Conservation (phyloP, 2,797 vertebrate species). For the Muraenolepis orangiensis region DNA sequence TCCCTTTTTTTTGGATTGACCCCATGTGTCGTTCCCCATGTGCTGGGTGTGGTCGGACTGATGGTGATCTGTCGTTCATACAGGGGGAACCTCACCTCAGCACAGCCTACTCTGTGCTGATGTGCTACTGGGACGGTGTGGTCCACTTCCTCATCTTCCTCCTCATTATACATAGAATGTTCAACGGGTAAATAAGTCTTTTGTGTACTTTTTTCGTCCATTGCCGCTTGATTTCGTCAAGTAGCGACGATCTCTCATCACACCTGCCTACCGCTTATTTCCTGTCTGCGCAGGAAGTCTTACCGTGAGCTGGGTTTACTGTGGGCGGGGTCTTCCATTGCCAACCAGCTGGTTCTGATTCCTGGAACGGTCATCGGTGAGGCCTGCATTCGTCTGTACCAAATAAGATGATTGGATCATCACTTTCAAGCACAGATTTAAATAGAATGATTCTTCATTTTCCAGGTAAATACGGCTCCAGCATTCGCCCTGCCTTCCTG, state of each 20-base stretch:
- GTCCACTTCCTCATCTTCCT: constrained; percentile 82
- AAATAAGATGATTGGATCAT: neutral
- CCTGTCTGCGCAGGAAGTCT: constrained; percentile 68
- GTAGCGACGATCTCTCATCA: neutral
- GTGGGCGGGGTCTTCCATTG: constrained; percentile 85
- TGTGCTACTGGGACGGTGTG: constrained; percentile 88
- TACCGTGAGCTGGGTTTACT: constrained; percentile 81
- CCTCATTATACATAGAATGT: constrained; percentile 74
- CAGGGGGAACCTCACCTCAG: constrained; percentile 84
- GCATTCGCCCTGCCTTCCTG: constrained; percentile 79
- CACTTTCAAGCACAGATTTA: neutral
- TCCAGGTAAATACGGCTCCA: constrained; percentile 86
- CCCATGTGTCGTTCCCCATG: neutral
- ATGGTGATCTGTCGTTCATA: neutral
- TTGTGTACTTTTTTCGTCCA: neutral
- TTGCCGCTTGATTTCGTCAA: neutral
- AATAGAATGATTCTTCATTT: neutral
- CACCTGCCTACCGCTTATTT: neutral
- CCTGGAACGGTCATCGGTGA: constrained; percentile 84
- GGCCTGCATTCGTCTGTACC: neutral
- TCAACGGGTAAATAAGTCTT: constrained; percentile 64
- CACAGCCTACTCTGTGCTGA: constrained; percentile 81
- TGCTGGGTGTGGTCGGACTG: neutral
- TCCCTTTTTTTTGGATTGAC: neutral
- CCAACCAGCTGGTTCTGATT: constrained; percentile 82